A percentile compares a stretch with the other conserved stretches of the same genome.
phyloP scores from a whole-genome alignment of 2,113 vertebrate species.

The Columba livia region DNA sequence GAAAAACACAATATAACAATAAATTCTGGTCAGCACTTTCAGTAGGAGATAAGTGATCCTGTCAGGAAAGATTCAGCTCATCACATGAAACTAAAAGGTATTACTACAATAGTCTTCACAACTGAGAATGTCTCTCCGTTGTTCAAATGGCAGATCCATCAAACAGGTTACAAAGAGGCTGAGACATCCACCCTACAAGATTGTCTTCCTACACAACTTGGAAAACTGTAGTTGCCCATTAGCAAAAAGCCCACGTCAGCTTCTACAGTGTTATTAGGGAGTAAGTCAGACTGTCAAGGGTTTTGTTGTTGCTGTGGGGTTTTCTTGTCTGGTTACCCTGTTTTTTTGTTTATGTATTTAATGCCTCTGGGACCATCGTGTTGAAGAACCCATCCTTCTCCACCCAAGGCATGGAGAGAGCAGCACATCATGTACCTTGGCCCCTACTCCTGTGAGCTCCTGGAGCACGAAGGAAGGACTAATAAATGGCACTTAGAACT shows the following conservation, averaged over 20 bases:
- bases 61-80: neutral
- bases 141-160: neutral
- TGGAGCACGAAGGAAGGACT: neutral
- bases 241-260: neutral
- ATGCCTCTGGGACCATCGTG: neutral
- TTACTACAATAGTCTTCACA: neutral
- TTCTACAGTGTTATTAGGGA: neutral
- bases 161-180: neutral
- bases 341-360: neutral
- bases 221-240: neutral
- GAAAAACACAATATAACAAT: neutral
- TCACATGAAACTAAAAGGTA: rapidly evolving
- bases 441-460: neutral
- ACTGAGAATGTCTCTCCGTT: neutral
- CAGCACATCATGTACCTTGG: neutral
- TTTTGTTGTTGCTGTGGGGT: neutral
- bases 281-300: neutral
- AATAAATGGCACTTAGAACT: neutral
- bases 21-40: neutral
- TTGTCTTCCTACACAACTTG: neutral
- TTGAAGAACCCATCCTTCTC: neutral
- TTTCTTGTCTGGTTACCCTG: rapidly evolving
- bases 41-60: neutral
- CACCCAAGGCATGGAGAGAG: neutral
- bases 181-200: neutral